Evolutionary conservation across 2,113 vertebrate species (phyloP).

Genomic region (Vicugna pacos): DNA sequence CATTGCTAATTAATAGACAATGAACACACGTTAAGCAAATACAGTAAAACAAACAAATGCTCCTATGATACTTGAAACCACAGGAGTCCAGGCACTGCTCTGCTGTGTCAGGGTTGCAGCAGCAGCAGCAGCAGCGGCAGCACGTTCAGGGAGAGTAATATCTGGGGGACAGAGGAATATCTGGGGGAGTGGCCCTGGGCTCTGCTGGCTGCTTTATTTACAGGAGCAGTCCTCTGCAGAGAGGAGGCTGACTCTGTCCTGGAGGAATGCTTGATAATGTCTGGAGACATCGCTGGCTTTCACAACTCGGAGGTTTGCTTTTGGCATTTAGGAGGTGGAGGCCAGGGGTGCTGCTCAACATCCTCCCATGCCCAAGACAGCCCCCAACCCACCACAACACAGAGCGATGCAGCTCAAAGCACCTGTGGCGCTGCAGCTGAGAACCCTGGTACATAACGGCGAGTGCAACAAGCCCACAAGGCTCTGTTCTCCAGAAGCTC

Average conservation of each 20-base stretch:
- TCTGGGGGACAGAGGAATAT: no score
- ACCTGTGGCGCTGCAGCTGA: accelerated
- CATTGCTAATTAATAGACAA: not conserved
- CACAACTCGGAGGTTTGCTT: accelerated
- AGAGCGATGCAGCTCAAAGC: accelerated
- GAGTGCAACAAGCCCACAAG: accelerated
- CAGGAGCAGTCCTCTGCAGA: not conserved
- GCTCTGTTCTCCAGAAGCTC: not conserved
- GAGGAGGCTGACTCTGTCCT: not conserved
- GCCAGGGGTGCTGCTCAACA: not conserved
- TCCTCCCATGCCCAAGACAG: accelerated
- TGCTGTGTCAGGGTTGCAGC: accelerated
- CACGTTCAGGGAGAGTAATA: not conserved
- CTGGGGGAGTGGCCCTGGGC: not conserved
- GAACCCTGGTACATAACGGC: accelerated
- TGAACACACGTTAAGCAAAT: not conserved
- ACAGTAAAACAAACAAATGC: not conserved
- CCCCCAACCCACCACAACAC: not conserved
- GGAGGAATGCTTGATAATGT: not conserved
- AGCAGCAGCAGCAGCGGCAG: no score
- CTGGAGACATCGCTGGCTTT: not conserved
- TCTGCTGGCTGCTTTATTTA: not conserved
- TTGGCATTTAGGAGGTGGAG: not conserved
- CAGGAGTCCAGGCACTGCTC: not conserved
- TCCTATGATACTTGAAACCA: not conserved